Evolutionary conservation across 2,113 vertebrate species (phyloP).

Genomic region (Dromaius novaehollandiae): DNA sequence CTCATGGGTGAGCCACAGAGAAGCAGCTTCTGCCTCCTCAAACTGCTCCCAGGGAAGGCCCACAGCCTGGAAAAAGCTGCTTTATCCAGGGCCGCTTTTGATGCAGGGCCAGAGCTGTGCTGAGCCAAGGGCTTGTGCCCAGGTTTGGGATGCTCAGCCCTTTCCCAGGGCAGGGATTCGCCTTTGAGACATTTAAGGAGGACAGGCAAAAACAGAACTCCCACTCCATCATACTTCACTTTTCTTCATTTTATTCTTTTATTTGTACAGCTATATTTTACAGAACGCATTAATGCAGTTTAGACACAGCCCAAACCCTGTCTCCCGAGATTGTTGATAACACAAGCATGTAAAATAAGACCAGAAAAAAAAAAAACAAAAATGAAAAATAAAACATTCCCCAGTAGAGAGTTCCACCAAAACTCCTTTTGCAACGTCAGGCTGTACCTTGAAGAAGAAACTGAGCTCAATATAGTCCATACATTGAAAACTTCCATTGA

Average conservation of each 20-base stretch:
- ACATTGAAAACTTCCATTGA: slow-evolving; percentile 79
- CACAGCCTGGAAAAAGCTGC: too few species aligned
- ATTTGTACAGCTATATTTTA: slow-evolving; percentile 99
- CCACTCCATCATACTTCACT: slow-evolving; percentile 46
- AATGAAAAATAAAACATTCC: slow-evolving; percentile 58
- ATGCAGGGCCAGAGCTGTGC: not conserved
- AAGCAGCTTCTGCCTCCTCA: too few species aligned
- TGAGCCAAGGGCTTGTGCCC: not conserved
- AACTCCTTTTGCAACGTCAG: slow-evolving; percentile 76
- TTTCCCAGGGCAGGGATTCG: not conserved
- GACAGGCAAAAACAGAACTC: slow-evolving; percentile 13
- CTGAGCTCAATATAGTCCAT: slow-evolving; percentile 72
- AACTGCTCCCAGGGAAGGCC: too few species aligned
- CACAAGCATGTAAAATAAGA: slow-evolving; percentile 84
- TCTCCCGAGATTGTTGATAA: slow-evolving; percentile 85
- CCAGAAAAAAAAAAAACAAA: not conserved
- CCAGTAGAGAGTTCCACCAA: slow-evolving; percentile 73
- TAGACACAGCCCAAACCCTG: slow-evolving; percentile 90
- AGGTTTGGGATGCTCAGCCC: not conserved
- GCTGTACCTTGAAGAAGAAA: slow-evolving; percentile 79
- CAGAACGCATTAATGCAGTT: slow-evolving; percentile 92
- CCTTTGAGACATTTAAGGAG: not conserved
- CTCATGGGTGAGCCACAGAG: not conserved
- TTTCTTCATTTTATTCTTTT: slow-evolving; percentile 95
- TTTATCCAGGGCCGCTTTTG: not conserved